Percentiles rank a stretch among this genome's conserved stretches.
These are phyloP conservation scores for Microcebus murinus DNA, from an alignment of 2,113 vertebrate genomes.

Conservation along the genomic window DNA sequence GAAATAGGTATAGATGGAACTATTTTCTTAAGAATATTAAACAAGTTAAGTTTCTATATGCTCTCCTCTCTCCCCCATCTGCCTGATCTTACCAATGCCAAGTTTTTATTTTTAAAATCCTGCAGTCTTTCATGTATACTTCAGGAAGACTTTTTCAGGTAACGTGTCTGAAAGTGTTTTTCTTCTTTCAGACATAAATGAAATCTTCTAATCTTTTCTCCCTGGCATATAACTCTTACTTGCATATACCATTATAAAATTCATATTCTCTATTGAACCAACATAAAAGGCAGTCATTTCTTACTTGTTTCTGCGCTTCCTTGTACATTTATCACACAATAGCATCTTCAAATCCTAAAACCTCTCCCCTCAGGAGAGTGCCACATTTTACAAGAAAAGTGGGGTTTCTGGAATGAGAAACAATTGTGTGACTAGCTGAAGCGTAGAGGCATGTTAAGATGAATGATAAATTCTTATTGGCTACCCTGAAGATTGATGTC, in stretches of 20 bases:
- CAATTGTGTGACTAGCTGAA: background rate
- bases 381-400: background rate
- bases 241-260: background rate
- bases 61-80: background rate
- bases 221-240: background rate
- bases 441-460: background rate
- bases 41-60: background rate
- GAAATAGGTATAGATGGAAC: background rate
- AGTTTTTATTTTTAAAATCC: conserved; percentile 8
- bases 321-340: background rate
- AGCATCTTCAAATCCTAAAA: background rate
- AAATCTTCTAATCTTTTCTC: background rate
- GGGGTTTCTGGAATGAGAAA: conserved; percentile 3
- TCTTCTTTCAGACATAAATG: background rate
- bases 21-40: background rate
- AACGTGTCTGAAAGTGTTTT: background rate
- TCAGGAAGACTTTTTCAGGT: background rate
- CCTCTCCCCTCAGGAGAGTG: background rate
- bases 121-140: background rate
- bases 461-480: background rate
- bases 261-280: background rate
- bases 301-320: background rate
- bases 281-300: background rate
- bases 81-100: background rate
- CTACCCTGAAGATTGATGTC: background rate